These are phyloP conservation scores for Drosophila jambulina DNA, from an alignment of 1,140 invertebrate genomes.

Conservation along the genomic window DNA sequence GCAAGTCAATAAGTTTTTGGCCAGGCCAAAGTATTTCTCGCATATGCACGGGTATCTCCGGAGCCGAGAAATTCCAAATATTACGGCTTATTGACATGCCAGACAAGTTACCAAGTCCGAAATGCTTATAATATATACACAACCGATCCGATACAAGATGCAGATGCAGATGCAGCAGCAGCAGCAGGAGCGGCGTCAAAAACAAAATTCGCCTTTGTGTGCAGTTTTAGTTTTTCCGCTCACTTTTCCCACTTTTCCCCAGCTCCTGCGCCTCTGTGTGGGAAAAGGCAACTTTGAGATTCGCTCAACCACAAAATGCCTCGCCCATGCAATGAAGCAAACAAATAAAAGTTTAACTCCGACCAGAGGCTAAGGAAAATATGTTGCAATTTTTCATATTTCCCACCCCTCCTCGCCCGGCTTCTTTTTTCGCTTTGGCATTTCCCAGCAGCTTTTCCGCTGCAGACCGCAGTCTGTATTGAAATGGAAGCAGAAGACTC, in stretches of 20 bases:
- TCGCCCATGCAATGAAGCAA: constrained; percentile 76
- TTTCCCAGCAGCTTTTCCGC: constrained; percentile 35
- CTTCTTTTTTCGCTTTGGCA: constrained; percentile 30
- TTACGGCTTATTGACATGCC: constrained; percentile 54
- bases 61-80: constrained; percentile 43
- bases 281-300: constrained; percentile 60
- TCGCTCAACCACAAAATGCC: constrained; percentile 78
- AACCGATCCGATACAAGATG: constrained; percentile 31
- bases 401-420: constrained; percentile 9
- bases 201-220: constrained; percentile 56
- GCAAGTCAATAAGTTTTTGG: constrained; percentile 52
- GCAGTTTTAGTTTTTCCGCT: constrained; percentile 46
- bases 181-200: constrained; percentile 30
- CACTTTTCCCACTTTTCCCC: constrained; percentile 8
- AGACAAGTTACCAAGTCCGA: constrained; percentile 49
- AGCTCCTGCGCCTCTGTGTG: constrained; percentile 17
- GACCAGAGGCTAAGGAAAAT: constrained; percentile 73
- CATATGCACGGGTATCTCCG: constrained; percentile 24
- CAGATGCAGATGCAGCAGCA: constrained; percentile 36
- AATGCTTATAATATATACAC: constrained; percentile 12
- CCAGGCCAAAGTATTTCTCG: constrained; percentile 38
- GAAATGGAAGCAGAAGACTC: constrained; percentile 60
- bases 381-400: constrained; percentile 81
- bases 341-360: constrained; percentile 78
- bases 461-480: constrained; percentile 51